Conservation (phyloP, 2,888 invertebrate genomes). For the Branchellion lobata region DNA sequence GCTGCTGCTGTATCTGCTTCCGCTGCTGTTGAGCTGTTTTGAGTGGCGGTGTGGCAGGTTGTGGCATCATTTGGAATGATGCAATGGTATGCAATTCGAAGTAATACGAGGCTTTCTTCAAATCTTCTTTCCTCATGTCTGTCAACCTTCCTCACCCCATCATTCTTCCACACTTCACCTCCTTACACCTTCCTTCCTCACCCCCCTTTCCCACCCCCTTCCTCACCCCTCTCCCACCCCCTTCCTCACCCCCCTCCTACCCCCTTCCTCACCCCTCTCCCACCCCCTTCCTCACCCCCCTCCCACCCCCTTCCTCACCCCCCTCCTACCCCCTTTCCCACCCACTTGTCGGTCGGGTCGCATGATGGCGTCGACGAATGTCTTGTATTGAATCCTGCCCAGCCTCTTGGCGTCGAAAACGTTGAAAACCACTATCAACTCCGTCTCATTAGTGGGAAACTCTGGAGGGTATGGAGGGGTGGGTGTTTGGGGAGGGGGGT, state of each 20-base stretch:
- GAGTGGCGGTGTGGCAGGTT: background rate
- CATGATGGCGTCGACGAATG: conserved; percentile 61
- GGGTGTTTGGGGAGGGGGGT: no score
- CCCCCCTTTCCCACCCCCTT: no score
- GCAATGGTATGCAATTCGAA: background rate
- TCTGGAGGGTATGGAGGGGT: conserved; percentile 52
- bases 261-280: no score
- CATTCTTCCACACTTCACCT: no score
- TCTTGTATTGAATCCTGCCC: conserved; percentile 60
- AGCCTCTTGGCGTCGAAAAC: conserved; percentile 59
- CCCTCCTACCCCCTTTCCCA: background rate
- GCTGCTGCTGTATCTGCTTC: background rate
- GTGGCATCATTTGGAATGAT: background rate
- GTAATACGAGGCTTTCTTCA: background rate
- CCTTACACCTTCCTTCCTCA: no score
- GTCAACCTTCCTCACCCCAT: no score
- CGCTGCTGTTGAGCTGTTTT: conserved; percentile 2
- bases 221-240: no score
- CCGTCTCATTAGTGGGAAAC: conserved; percentile 61
- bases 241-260: no score
- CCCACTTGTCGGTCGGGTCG: conserved; percentile 59
- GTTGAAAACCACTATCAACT: conserved; percentile 62
- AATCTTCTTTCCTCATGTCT: no score
- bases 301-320: no score
- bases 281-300: no score